phyloP scores from a whole-genome alignment of 2,113 vertebrate genomes.

The Perognathus longimembris region DNA sequence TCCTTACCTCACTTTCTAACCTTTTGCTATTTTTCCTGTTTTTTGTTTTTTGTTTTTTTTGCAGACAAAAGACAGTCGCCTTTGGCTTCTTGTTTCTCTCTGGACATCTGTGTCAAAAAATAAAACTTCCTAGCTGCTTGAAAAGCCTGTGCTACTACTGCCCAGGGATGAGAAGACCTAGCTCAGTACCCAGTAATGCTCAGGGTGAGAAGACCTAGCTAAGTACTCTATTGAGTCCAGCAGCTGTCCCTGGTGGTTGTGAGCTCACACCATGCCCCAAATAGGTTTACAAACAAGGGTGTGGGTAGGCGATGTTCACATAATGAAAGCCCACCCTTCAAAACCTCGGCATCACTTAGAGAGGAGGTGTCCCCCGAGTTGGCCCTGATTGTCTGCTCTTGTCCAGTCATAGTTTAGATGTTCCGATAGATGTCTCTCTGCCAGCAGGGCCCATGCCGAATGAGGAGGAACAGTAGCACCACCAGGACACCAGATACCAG shows the following conservation, averaged over 20 bases:
- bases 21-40: background rate
- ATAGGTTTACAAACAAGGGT: background rate
- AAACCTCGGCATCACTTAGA: background rate
- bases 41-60: background rate
- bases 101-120: background rate
- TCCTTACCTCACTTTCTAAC: background rate
- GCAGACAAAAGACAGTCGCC: background rate
- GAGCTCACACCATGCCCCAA: background rate
- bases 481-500: slow-evolving; percentile 78
- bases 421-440: slow-evolving; percentile 80
- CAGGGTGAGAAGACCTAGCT: background rate
- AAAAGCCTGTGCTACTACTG: too few species aligned
- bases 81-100: slow-evolving; percentile 33
- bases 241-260: background rate
- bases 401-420: slow-evolving; percentile 72
- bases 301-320: background rate
- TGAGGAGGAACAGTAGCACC: slow-evolving; percentile 79
- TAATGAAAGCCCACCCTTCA: background rate
- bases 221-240: background rate
- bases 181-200: too few species aligned
- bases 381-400: background rate
- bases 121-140: background rate
- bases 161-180: too few species aligned
- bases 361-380: background rate
- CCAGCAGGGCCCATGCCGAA: slow-evolving; percentile 80